A percentile compares a stretch with the other conserved stretches of the same genome.
Evolutionary conservation across 2,888 invertebrate species (phyloP).

Genomic region (Thera britannica): DNA sequence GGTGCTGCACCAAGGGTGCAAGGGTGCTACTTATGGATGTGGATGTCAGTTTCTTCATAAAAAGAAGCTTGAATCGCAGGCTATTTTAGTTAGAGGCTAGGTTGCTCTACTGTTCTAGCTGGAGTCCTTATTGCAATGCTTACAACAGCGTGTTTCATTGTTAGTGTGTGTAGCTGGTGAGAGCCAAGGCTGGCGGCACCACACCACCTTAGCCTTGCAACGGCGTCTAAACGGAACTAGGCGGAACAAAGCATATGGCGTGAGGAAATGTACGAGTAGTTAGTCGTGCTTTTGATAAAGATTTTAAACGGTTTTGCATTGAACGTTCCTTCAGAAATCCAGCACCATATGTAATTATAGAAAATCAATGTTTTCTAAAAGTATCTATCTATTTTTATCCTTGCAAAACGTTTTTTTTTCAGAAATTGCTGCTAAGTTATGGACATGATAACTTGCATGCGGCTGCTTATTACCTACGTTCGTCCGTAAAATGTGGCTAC

Average conservation of each 20-base stretch:
- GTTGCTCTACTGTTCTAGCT: slow-evolving; percentile 2
- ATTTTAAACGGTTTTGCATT: slow-evolving; percentile 22
- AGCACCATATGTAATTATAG: background rate
- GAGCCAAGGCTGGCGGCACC: slow-evolving; percentile 45
- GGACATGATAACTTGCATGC: slow-evolving; percentile 5
- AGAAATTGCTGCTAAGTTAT: background rate
- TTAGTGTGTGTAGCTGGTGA: slow-evolving; percentile 43
- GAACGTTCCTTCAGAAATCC: background rate
- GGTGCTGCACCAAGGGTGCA: no score
- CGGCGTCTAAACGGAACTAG: slow-evolving; percentile 39
- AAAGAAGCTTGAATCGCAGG: slow-evolving; percentile 36
- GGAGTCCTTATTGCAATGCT: slow-evolving; percentile 42
- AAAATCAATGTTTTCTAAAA: background rate
- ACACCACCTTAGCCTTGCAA: slow-evolving; percentile 45
- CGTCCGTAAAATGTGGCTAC: slow-evolving; percentile 14
- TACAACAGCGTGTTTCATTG: slow-evolving; percentile 43
- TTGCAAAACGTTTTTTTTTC: background rate
- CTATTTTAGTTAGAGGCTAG: slow-evolving; percentile 19
- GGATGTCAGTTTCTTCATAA: slow-evolving; percentile 36
- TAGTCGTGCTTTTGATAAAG: slow-evolving; percentile 33
- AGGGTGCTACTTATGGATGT: slow-evolving; percentile 43
- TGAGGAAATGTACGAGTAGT: slow-evolving; percentile 40
- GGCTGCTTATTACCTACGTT: slow-evolving; percentile 11
- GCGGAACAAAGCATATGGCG: slow-evolving; percentile 49
- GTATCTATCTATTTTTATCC: background rate